Percentiles rank a stretch among this genome's conserved stretches.
These are phyloP conservation scores for Pseudonaja textilis DNA, from an alignment of 2,113 vertebrate species.

Conservation along the genomic window DNA sequence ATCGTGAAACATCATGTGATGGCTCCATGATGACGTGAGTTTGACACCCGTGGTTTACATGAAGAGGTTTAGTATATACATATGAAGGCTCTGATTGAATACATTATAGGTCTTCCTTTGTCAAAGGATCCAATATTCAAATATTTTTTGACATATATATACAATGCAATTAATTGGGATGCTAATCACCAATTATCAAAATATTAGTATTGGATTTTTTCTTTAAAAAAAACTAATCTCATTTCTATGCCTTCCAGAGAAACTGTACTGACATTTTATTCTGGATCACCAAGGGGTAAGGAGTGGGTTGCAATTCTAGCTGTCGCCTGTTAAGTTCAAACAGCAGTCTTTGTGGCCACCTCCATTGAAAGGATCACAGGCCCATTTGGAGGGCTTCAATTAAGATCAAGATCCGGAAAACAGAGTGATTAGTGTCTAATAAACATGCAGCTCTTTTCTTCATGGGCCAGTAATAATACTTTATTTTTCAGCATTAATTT, in stretches of 20 bases:
- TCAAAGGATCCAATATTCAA: background rate
- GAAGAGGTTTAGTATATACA: background rate
- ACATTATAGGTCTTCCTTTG: background rate
- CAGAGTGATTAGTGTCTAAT: background rate
- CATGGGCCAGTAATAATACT: background rate
- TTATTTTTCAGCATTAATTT: slow-evolving; percentile 36
- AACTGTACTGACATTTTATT: background rate
- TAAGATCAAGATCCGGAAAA: slow-evolving; percentile 20
- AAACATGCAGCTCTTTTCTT: background rate
- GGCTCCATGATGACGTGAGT: background rate
- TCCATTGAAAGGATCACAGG: background rate
- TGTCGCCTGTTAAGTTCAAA: background rate
- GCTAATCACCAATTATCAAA: background rate
- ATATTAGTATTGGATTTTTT: background rate
- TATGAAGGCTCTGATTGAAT: background rate
- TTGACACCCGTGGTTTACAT: background rate
- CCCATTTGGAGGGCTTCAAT: background rate
- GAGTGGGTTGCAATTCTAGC: no score
- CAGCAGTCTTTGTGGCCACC: background rate
- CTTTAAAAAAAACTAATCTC: background rate
- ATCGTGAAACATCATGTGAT: no score
- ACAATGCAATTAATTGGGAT: background rate
- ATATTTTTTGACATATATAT: background rate
- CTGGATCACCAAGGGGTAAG: background rate
- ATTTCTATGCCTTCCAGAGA: background rate